phyloP scores from a whole-genome alignment of 2,888 invertebrate species.

The Aporophyla lueneburgensis region DNA sequence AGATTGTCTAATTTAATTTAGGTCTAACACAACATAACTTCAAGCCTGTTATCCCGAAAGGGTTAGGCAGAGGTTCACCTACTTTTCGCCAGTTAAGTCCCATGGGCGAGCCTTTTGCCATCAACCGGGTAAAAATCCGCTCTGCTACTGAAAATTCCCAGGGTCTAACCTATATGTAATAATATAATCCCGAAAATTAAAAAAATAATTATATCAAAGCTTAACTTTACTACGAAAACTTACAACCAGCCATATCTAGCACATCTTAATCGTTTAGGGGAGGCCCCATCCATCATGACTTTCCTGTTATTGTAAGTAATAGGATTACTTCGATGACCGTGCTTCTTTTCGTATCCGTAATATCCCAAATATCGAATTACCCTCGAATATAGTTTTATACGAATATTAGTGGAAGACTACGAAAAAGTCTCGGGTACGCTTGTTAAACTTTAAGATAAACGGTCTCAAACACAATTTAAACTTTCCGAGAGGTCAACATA shows the following conservation, averaged over 20 bases:
- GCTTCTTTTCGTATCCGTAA: conserved; percentile 30
- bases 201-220: neutral
- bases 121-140: no score
- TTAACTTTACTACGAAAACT: conserved; percentile 11
- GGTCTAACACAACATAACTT: neutral
- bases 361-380: conserved; percentile 29
- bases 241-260: conserved; percentile 9
- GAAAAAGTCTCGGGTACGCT: conserved; percentile 6
- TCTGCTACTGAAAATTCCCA: no score
- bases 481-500: conserved; percentile 10
- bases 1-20: conserved; percentile 1
- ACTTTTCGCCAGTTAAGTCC: no score
- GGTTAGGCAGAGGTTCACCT: no score
- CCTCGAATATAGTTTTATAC: neutral
- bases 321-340: conserved; percentile 47
- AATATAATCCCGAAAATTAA: neutral
- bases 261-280: conserved; percentile 17
- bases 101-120: no score
- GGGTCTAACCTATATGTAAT: neutral
- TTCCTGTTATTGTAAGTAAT: conserved; percentile 51
- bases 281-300: conserved; percentile 56
- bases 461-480: conserved; percentile 45
- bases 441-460: conserved; percentile 19
- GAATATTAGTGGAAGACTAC: conserved; percentile 6
- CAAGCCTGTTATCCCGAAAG: neutral